Base-by-base conservation (phyloP, 2,888 invertebrate genomes). In the Amblyjoppa proteus region DNA sequence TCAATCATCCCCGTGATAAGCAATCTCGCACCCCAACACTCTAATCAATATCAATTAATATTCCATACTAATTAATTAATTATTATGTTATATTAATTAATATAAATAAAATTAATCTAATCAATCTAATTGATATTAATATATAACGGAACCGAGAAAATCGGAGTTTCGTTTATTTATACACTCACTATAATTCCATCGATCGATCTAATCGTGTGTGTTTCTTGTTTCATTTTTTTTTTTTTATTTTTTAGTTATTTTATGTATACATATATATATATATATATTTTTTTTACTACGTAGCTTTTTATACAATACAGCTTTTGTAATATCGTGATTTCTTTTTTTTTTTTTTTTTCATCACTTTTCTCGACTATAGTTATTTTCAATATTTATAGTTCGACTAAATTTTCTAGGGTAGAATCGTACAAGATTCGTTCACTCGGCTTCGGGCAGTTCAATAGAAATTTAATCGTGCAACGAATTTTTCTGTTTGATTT, bases 381-480 rank as follows among this genome's bases (percentile, higher is more conserved):
- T 64, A 66, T 51, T 45, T 45, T 45, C 13, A 45, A 20, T 76
- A 76, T 76, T 51, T 76, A 66, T 76, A 76, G 13, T 76, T 66
- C 20, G 66, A 51, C 25, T 66, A 49, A 11, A 45, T 64, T 49
- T 61, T 53, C 28, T 28, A 3, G 25, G n/a, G 45, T 25, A 25
- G 3, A 49, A 25, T 45, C n/a, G 45, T 45, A 45, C 45, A 13
- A 45, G 53, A 58, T 28, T 58, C 11, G 13, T 58, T 58, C 2
- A 3, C 13, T 13, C 56, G 0, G 25, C 34, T 0, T 20, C 38
- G 34, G 16, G 41, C 25, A 16, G 38, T 71, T 79, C 78, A 71
- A 86, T 87, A 83, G 84, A 84, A 87, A 82, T 80, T 84, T 78
- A 86, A 86, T 77, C 88, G 85, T 88, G 85, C 88, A 85, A 84